phyloP scores from a whole-genome alignment of 2,113 vertebrate genomes.

The Trachemys scripta region DNA sequence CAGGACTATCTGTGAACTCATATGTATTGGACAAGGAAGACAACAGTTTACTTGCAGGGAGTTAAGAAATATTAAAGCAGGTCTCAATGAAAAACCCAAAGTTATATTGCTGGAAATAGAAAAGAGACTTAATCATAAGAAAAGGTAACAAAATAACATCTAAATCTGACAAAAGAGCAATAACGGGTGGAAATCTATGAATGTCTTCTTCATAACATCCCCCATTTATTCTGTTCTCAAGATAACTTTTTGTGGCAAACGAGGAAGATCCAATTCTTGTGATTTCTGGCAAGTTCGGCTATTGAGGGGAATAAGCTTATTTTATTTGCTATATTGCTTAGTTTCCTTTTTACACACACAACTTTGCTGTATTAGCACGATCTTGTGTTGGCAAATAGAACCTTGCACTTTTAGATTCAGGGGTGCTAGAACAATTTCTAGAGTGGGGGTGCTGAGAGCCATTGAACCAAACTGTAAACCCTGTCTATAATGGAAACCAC shows the following conservation, averaged over 20 bases:
- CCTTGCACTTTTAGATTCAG: neutral
- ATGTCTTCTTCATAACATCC: neutral
- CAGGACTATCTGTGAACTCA: neutral
- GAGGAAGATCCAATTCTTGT: neutral
- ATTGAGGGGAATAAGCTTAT: neutral
- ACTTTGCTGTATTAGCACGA: neutral
- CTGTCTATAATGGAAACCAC: no score
- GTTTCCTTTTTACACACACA: neutral
- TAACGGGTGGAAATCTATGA: neutral
- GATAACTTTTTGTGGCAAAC: neutral
- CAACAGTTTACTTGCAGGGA: neutral
- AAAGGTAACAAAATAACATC: rapidly evolving
- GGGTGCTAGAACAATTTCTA: no score
- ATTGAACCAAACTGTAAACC: no score
- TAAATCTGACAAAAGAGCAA: neutral
- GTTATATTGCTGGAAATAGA: neutral
- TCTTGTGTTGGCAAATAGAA: neutral
- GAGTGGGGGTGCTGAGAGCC: no score
- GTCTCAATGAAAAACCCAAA: neutral
- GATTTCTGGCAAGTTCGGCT: neutral
- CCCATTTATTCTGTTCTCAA: neutral
- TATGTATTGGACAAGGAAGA: neutral
- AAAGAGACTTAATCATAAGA: neutral
- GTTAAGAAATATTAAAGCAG: neutral
- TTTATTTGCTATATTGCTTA: neutral